Percentiles rank a stretch among this genome's conserved stretches.
Evolutionary conservation across 2,888 invertebrate species (phyloP).

Genomic region (Lampropteryx suffumata): DNA sequence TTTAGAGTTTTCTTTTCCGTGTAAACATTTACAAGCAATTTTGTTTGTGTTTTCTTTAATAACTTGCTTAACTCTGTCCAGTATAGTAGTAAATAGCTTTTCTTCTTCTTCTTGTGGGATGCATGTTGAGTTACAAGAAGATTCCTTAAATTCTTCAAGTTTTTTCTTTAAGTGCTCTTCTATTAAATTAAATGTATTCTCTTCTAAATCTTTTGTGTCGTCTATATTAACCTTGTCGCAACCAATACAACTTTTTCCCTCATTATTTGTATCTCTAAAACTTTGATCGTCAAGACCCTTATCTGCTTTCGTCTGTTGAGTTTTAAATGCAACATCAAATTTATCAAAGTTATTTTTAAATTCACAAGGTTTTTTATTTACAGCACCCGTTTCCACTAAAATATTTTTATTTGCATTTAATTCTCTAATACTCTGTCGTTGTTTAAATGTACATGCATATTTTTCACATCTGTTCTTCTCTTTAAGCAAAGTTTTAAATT

Average conservation of each 20-base stretch:
- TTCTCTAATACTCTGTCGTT: not conserved
- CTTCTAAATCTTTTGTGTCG: conserved; percentile 60
- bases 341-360: conserved; percentile 39
- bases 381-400: not conserved
- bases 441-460: not conserved
- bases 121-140: conserved; percentile 47
- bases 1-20: conserved; percentile 32
- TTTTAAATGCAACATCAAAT: conserved; percentile 31
- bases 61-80: conserved; percentile 60
- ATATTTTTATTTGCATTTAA: conserved; percentile 10
- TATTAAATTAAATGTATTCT: conserved; percentile 65
- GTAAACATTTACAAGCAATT: conserved; percentile 52
- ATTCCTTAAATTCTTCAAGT: conserved; percentile 53
- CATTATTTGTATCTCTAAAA: conserved; percentile 26
- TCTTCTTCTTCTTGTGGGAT: conserved; percentile 57
- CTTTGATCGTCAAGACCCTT: conserved; percentile 41
- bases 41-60: conserved; percentile 57
- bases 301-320: conserved; percentile 35
- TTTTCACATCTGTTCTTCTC: not conserved
- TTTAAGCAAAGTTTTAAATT: not conserved
- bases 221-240: conserved; percentile 44
- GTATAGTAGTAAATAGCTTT: conserved; percentile 52
- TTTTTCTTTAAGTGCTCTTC: conserved; percentile 64
- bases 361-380: conserved; percentile 28
- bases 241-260: conserved; percentile 54